These are phyloP conservation scores for Chiloscyllium plagiosum DNA, from an alignment of 2,113 vertebrate genomes.

Conservation along the genomic window DNA sequence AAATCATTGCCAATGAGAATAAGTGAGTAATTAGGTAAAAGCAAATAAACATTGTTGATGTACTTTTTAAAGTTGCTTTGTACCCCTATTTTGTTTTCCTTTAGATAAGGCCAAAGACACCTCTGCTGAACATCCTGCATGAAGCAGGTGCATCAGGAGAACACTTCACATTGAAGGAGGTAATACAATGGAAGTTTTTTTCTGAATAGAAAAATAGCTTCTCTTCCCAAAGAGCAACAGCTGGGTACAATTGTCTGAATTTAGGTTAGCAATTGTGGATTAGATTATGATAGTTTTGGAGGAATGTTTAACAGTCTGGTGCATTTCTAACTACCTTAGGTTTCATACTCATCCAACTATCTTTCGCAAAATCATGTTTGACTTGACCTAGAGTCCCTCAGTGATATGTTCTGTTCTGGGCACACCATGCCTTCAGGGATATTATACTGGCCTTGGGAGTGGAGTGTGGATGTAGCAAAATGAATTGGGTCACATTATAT, in stretches of 20 bases:
- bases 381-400: not conserved
- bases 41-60: not conserved
- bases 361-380: not conserved
- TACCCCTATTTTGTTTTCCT: constrained; percentile 24
- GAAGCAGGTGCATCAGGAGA: constrained; percentile 84
- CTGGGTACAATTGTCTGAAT: not conserved
- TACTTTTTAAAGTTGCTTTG: not conserved
- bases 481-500: not conserved
- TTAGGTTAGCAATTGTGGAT: not conserved
- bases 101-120: constrained; percentile 75
- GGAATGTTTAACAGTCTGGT: not conserved
- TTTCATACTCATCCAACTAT: not conserved
- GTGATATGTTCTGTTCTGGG: no score
- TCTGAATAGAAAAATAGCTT: not conserved
- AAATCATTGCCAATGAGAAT: not conserved
- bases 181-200: constrained; percentile 45
- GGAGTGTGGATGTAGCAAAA: not conserved
- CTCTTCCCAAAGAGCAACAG: not conserved
- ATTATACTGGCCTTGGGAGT: not conserved
- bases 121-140: constrained; percentile 81
- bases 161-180: constrained; percentile 87
- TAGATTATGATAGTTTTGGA: not conserved
- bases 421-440: not conserved
- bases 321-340: not conserved
- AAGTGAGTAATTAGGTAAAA: not conserved